A percentile compares a stretch with the other conserved stretches of the same genome.
phyloP scores from a whole-genome alignment of 2,888 invertebrate species.

The Chrysolina haemoptera region DNA sequence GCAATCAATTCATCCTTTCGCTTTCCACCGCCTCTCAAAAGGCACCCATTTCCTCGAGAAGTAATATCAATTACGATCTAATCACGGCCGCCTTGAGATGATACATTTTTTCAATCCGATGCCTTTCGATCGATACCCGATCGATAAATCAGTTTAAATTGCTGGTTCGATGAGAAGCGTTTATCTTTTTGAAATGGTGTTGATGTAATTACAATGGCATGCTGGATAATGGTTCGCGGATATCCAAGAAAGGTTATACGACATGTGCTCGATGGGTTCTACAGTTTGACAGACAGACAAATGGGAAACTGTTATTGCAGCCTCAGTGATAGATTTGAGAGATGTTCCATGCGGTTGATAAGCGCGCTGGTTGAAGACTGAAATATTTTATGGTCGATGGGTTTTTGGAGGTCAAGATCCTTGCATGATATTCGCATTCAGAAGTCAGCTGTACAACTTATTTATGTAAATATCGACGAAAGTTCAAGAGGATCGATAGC shows the following conservation, averaged over 20 bases:
- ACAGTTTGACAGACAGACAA: slow-evolving; percentile 29
- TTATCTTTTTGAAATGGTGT: slow-evolving; percentile 54
- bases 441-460: no score
- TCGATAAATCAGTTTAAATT: slow-evolving; percentile 62
- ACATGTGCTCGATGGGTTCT: slow-evolving; percentile 33
- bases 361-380: not conserved
- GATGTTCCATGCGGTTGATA: not conserved
- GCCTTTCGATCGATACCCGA: slow-evolving; percentile 30
- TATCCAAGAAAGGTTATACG: slow-evolving; percentile 26
- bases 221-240: slow-evolving; percentile 47
- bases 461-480: no score
- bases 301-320: not conserved
- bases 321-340: not conserved
- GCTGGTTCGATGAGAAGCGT: slow-evolving; percentile 59
- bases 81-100: slow-evolving; percentile 30
- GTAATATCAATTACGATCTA: slow-evolving; percentile 33
- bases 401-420: no score
- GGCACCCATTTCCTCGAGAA: not conserved
- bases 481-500: no score
- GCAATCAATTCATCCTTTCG: not conserved
- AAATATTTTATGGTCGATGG: not conserved
- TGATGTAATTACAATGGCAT: slow-evolving; percentile 55
- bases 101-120: slow-evolving; percentile 33
- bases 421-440: no score
- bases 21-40: not conserved